Evolutionary conservation across 2,113 vertebrate species (phyloP).

Genomic region (Hippocampus guttulatus): DNA sequence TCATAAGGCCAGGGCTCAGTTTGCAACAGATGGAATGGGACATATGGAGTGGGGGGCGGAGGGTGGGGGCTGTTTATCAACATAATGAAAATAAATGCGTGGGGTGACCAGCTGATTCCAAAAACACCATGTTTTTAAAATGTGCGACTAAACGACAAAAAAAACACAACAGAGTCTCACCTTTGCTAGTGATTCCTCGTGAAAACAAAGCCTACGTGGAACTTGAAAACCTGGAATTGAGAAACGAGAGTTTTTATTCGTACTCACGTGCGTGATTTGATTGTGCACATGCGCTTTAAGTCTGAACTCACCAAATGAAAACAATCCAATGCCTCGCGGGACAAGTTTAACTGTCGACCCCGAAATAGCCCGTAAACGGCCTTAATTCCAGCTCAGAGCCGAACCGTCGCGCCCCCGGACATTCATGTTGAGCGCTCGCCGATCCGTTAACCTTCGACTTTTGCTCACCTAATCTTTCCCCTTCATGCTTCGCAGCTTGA

Average conservation of each 20-base stretch:
- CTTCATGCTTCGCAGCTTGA: background rate
- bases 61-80: slow-evolving; percentile 22
- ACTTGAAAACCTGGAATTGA: slow-evolving; percentile 11
- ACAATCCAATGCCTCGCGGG: slow-evolving; percentile 2
- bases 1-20: slow-evolving; percentile 27
- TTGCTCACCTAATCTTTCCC: slow-evolving; percentile 30
- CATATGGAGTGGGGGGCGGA: slow-evolving; percentile 43
- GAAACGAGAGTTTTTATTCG: background rate
- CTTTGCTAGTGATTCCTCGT: background rate
- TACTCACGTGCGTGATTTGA: no score
- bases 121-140: background rate
- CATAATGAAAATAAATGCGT: slow-evolving; percentile 9
- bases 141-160: no score
- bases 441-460: slow-evolving; percentile 23
- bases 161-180: slow-evolving; percentile 18
- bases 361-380: slow-evolving; percentile 38
- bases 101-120: background rate
- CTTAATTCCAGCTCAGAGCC: slow-evolving; percentile 51
- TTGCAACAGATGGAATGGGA: slow-evolving; percentile 54
- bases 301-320: slow-evolving; percentile 37
- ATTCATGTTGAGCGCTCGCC: slow-evolving; percentile 55
- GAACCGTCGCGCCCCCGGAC: slow-evolving; percentile 46
- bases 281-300: background rate
- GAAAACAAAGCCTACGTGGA: slow-evolving; percentile 2
- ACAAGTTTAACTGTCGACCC: background rate